Evolutionary conservation across 2,888 invertebrate species (phyloP).

Genomic region (Taphrorychus bicolor): DNA sequence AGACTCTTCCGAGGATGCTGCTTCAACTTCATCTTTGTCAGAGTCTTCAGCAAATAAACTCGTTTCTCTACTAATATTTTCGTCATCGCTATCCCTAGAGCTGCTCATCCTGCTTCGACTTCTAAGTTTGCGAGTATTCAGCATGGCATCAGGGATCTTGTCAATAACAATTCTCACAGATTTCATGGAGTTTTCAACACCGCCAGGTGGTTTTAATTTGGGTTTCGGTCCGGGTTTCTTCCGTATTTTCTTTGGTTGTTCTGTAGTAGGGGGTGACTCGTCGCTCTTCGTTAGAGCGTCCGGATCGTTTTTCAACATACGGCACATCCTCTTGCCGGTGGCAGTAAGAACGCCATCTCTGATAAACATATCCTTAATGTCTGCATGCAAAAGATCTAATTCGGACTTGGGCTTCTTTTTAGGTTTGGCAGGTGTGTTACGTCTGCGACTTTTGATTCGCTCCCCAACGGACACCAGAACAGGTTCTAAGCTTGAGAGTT

Average conservation of each 20-base stretch:
- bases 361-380: slow-evolving; percentile 75
- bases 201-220: slow-evolving; percentile 39
- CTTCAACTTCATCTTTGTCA: slow-evolving; percentile 19
- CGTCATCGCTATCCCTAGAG: slow-evolving; percentile 48
- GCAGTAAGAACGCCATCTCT: slow-evolving; percentile 69
- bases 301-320: slow-evolving; percentile 59
- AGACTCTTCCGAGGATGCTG: slow-evolving; percentile 17
- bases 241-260: slow-evolving; percentile 28
- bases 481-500: slow-evolving; percentile 40
- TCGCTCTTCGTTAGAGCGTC: slow-evolving; percentile 38
- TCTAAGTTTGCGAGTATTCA: slow-evolving; percentile 16
- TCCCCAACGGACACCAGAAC: slow-evolving; percentile 46
- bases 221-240: slow-evolving; percentile 44
- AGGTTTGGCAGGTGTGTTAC: slow-evolving; percentile 40
- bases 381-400: slow-evolving; percentile 70
- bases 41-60: slow-evolving; percentile 23
- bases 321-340: slow-evolving; percentile 71
- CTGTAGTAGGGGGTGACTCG: neutral
- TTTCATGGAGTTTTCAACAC: slow-evolving; percentile 44
- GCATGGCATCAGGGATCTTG: slow-evolving; percentile 48
- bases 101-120: neutral
- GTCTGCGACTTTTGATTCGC: slow-evolving; percentile 47
- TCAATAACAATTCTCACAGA: slow-evolving; percentile 47
- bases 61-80: slow-evolving; percentile 30
- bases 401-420: slow-evolving; percentile 62